These are phyloP conservation scores for Theocolax elegans DNA, from an alignment of 1,140 invertebrate species.

Conservation along the genomic window DNA sequence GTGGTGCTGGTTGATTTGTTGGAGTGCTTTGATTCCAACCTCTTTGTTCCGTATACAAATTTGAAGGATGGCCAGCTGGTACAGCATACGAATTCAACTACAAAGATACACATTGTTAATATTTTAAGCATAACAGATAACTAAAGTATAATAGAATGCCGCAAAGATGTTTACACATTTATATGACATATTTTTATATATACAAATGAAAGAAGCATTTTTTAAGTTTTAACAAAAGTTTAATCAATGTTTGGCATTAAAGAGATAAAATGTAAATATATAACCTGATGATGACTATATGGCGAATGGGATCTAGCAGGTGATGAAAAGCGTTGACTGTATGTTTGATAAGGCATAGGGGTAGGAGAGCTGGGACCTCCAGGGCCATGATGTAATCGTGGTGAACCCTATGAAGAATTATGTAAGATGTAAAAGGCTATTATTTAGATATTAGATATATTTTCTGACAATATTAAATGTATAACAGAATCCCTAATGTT, in stretches of 20 bases:
- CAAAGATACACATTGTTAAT: too few relatives aligned
- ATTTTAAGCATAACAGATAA: background rate
- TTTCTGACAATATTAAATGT: background rate
- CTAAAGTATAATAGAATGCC: too few relatives aligned
- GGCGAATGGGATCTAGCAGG: conserved; percentile 66
- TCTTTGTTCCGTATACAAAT: conserved; percentile 64
- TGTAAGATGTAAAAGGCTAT: background rate
- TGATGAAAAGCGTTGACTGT: conserved; percentile 64
- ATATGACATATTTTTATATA: too few relatives aligned
- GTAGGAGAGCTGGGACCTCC: conserved; percentile 64
- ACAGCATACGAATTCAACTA: conserved; percentile 64
- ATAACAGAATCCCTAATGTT: too few relatives aligned
- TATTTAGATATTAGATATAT: background rate
- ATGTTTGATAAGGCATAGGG: conserved; percentile 65
- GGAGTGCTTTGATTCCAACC: conserved; percentile 63
- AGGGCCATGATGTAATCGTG: conserved; percentile 63
- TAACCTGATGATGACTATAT: conserved; percentile 68
- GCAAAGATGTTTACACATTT: too few relatives aligned
- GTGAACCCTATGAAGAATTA: conserved; percentile 57
- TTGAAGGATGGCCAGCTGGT: conserved; percentile 61
- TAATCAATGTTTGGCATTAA: background rate
- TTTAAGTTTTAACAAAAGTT: background rate
- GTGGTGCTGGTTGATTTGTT: conserved; percentile 60
- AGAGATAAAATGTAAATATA: background rate
- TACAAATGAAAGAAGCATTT: too few relatives aligned